Conservation (phyloP, 1,140 invertebrate species). For the Pteromalus puparum region DNA sequence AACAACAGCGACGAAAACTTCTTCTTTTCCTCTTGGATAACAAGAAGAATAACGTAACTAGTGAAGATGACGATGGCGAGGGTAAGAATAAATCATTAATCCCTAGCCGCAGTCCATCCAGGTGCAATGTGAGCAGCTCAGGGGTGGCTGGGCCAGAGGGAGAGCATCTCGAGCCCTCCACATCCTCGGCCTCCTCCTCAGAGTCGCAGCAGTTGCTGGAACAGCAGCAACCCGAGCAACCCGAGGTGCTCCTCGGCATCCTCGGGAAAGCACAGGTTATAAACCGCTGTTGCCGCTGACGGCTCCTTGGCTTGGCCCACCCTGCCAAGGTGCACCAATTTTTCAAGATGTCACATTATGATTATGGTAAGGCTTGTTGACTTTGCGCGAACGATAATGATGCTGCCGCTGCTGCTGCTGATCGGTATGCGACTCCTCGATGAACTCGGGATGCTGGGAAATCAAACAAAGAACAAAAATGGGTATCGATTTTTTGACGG, state of each 20-base stretch:
- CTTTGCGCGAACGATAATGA: too few species aligned
- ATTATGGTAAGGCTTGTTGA: neutral
- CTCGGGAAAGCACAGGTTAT: neutral
- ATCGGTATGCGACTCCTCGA: too few species aligned
- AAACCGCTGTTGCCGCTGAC: neutral
- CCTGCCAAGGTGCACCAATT: neutral
- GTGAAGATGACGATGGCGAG: conserved; percentile 17
- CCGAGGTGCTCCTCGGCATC: conserved; percentile 57
- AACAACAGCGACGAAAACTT: neutral
- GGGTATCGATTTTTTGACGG: too few species aligned
- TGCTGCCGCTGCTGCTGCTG: neutral
- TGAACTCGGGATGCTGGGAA: too few species aligned
- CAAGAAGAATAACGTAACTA: conserved; percentile 4
- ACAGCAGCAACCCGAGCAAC: conserved; percentile 35
- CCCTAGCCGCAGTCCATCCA: conserved; percentile 74
- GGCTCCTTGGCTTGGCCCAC: neutral
- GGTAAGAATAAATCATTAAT: neutral
- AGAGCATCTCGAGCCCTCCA: conserved; percentile 65
- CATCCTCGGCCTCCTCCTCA: conserved; percentile 73
- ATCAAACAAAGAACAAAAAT: too few species aligned
- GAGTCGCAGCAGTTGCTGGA: conserved; percentile 54
- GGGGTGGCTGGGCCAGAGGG: conserved; percentile 53
- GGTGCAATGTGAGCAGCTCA: conserved; percentile 58
- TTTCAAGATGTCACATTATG: neutral
- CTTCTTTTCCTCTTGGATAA: neutral